These are phyloP conservation scores for Phalacrocorax brasilianus DNA, from an alignment of 2,113 vertebrate genomes.

Conservation along the genomic window DNA sequence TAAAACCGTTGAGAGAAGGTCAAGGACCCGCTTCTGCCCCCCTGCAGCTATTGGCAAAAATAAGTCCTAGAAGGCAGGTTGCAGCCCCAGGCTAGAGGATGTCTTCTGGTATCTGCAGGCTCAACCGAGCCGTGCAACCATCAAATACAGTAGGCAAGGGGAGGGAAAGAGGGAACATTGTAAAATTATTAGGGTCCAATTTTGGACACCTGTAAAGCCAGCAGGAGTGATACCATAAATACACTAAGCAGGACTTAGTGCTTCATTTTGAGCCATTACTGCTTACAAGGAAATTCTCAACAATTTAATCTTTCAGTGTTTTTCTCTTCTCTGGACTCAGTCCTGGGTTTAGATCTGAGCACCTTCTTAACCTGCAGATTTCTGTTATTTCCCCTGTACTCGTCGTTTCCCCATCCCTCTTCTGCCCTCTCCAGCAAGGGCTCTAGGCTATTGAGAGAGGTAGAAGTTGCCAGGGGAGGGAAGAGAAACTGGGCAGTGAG, in stretches of 20 bases:
- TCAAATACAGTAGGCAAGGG: background rate
- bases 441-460: background rate
- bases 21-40: background rate
- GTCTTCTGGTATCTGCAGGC: background rate
- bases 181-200: background rate
- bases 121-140: background rate
- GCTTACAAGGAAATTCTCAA: background rate
- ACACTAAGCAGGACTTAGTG: background rate
- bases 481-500: background rate
- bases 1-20: background rate
- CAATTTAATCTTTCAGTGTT: background rate
- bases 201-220: background rate
- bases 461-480: background rate
- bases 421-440: background rate
- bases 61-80: background rate
- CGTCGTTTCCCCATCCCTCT: accelerated
- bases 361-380: background rate
- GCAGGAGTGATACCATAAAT: background rate
- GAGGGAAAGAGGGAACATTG: background rate
- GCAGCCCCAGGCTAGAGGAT: background rate
- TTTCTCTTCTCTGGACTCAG: background rate
- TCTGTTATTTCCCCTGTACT: background rate
- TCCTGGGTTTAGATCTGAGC: background rate
- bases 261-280: background rate
- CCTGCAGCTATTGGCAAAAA: background rate